phyloP scores from a whole-genome alignment of 2,888 invertebrate genomes.

The Prosopocoilus inquinatus region DNA sequence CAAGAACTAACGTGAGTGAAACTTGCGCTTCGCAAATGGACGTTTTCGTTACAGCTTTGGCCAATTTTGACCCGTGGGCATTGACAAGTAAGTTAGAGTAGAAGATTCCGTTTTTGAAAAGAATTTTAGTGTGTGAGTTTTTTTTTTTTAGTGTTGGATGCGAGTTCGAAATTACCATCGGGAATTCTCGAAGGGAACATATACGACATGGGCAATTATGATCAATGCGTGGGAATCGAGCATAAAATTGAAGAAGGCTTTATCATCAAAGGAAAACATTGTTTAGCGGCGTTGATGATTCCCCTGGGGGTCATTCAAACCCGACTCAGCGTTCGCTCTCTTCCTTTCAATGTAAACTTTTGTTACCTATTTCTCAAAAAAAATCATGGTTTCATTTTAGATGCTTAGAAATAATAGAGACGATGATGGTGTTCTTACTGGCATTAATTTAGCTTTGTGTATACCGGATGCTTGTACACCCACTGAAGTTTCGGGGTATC shows the following conservation, averaged over 20 bases:
- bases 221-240: slow-evolving; percentile 23
- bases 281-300: background rate
- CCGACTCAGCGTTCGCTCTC: too few species aligned
- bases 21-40: background rate
- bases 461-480: slow-evolving; percentile 17
- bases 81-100: background rate
- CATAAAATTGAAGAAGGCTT: background rate
- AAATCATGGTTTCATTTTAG: too few species aligned
- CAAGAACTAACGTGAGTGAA: background rate
- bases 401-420: too few species aligned
- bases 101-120: too few species aligned
- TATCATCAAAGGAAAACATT: slow-evolving; percentile 13
- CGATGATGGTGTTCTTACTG: too few species aligned
- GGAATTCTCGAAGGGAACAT: slow-evolving; percentile 24
- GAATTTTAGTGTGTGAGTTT: background rate
- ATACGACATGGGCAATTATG: slow-evolving; percentile 25
- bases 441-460: slow-evolving; percentile 10
- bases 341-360: too few species aligned
- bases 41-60: background rate
- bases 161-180: slow-evolving; percentile 25
- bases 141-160: slow-evolving; percentile 25
- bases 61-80: background rate
- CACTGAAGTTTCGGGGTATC: slow-evolving; percentile 7
- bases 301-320: too few species aligned
- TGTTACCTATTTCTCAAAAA: too few species aligned